Evolutionary conservation across 1,140 invertebrate species (phyloP), one percentile per base, ranked within the genome.

Genomic region (Hylaeus anthracinus): DNA sequence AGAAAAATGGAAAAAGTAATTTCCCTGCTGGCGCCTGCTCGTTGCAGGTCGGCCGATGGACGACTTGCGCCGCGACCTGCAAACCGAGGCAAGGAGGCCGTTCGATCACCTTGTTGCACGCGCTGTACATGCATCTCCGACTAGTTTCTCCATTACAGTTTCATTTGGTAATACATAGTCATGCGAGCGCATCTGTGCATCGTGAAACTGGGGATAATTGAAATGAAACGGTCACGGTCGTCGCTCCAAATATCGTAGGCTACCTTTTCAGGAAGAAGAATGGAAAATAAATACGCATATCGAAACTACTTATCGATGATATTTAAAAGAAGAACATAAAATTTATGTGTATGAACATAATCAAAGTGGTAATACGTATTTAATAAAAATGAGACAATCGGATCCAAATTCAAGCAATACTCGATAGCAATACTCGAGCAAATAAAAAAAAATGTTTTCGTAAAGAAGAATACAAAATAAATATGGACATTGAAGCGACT

Each of bases 1-100:
- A 85, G 88, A 89, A 89, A 90, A 89, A 89, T 87, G 87, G 88
- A 87, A 90, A 89, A 87, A 89, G 88, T 88, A 87, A 90, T 89
- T 90, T 90, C 88, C 87, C 85, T 72, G 58, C 51, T 85, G 85
- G 74, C 78, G 86, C 84, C 76, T 79, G 26, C 73, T 74, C 60
- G 72, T 79, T 82, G 72, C 60, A 63, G 72, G 83, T 69, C 86
- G 75, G 45, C 60, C 72, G 70, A 70, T 86, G 85, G 63, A 73
- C 85, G 73, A 82, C 81, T 87, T 82, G 80, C 75, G 74, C 81
- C 72, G 53, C 75, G 79, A 86, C 83, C 87, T 79, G 83, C 83
- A 69, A 81, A 86, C 70, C 70, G 77, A 76, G 77, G 58, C 66
- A 86, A 83, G 66, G 82, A 88, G 88, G 88, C 86, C 88, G 81